Base-by-base conservation (phyloP, 2,797 vertebrate species). In the Remorina albescens region DNA sequence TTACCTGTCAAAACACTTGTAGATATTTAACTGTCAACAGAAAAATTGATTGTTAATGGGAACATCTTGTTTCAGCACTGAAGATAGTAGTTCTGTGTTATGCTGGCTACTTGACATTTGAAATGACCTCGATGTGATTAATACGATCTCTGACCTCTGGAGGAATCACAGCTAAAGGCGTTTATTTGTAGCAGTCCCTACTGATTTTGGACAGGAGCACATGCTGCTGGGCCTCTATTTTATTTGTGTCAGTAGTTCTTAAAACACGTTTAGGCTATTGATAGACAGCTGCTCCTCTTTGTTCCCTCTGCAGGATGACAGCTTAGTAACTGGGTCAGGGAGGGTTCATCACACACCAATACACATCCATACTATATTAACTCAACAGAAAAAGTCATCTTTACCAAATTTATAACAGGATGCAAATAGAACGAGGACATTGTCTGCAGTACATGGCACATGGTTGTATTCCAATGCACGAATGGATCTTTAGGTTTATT, bases 241-340 rank as follows among this genome's bases (percentile, higher is more conserved):
- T 79, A 76, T 85, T 84, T 84, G 64, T 84, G 64, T 76, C 84
- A 25, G 59, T n/a, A n/a, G n/a, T 53, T 60, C 71, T 73, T 59
- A 82, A 80, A 85, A 82, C 70, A 70, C 76, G 44, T 74, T 56
- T 28, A 39, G 67, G 67, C 77, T 76, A 44, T 83, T 91, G 90
- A 93, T 79, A 64, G 91, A 87, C 92, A 92, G 88, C 88, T 89
- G 88, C 84, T 85, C 67, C 50, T 91, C 92, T 93, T 94, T 93
- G 92, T 93, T 91, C 87, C 72, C 82, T 68, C 53, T 71, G 79
- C 74, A 82, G 75, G 82, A 86, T 82, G 87, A 87, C 90, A 74
- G 91, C 83, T 90, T 86, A 87, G 80, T 89, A 93, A 91, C 59
- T 92, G 91, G 91, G 92, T 93, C 94, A 92, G 66, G 56, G 59